Evolutionary conservation across 2,113 vertebrate genomes (phyloP).

Genomic region (Paradisaea rubra): DNA sequence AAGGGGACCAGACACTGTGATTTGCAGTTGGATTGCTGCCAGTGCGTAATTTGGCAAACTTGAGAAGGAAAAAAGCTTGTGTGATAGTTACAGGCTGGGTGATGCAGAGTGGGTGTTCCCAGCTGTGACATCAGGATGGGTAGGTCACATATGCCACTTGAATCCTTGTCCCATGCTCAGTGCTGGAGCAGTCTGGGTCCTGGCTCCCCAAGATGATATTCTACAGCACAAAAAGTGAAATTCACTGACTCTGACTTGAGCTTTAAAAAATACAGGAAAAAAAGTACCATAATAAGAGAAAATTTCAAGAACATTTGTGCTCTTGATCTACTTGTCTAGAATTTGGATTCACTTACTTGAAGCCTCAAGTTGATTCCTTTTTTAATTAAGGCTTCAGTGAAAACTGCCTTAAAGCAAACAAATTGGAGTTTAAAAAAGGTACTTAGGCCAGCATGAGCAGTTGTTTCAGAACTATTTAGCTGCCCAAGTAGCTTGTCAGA

Average conservation of each 20-base stretch:
- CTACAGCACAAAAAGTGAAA: neutral
- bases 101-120: rapidly evolving
- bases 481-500: neutral
- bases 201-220: neutral
- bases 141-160: rapidly evolving
- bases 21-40: neutral
- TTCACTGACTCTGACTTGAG: neutral
- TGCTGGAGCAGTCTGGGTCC: neutral
- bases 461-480: neutral
- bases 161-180: neutral
- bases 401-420: neutral
- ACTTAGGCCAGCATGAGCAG: neutral
- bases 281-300: neutral
- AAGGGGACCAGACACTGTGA: neutral
- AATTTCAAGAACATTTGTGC: neutral
- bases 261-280: neutral
- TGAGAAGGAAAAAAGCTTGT: neutral
- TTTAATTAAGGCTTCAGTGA: neutral
- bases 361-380: neutral
- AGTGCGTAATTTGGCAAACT: rapidly evolving
- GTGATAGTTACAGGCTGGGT: neutral
- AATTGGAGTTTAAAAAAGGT: neutral
- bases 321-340: neutral
- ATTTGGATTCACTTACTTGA: neutral
- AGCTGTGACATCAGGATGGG: rapidly evolving